These are phyloP conservation scores for Atta cephalotes DNA, from an alignment of 1,140 invertebrate species.

Conservation along the genomic window DNA sequence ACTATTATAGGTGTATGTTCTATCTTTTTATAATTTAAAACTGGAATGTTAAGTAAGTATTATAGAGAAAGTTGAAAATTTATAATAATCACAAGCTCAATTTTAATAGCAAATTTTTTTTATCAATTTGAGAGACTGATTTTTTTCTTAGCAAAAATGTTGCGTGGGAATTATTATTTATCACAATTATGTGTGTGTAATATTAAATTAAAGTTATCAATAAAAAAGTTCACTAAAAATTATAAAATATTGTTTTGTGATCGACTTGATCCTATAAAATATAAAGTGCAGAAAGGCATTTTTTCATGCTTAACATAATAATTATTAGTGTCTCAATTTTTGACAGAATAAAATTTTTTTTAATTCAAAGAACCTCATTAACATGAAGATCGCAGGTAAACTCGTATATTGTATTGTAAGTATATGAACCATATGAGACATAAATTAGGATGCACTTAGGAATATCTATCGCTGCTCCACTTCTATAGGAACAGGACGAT, in stretches of 20 bases:
- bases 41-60: background rate
- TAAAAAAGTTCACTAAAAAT: too few species aligned
- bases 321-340: background rate
- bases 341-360: background rate
- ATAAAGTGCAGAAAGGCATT: background rate
- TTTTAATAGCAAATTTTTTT: background rate
- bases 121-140: too few species aligned
- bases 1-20: background rate
- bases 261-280: background rate
- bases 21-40: background rate
- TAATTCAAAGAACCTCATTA: constrained; percentile 2
- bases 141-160: too few species aligned
- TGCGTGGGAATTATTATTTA: too few species aligned
- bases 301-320: background rate
- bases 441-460: constrained; percentile 54
- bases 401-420: background rate
- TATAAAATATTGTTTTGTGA: background rate
- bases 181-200: too few species aligned
- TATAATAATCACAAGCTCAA: background rate
- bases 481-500: constrained; percentile 37
- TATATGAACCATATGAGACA: background rate
- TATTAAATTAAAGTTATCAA: too few species aligned
- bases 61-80: background rate
- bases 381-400: background rate
- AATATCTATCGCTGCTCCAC: constrained; percentile 39